A percentile compares a stretch with the other conserved stretches of the same genome.
Conservation (phyloP, 2,113 vertebrate genomes). For the Myanophis thanlyinensis region DNA sequence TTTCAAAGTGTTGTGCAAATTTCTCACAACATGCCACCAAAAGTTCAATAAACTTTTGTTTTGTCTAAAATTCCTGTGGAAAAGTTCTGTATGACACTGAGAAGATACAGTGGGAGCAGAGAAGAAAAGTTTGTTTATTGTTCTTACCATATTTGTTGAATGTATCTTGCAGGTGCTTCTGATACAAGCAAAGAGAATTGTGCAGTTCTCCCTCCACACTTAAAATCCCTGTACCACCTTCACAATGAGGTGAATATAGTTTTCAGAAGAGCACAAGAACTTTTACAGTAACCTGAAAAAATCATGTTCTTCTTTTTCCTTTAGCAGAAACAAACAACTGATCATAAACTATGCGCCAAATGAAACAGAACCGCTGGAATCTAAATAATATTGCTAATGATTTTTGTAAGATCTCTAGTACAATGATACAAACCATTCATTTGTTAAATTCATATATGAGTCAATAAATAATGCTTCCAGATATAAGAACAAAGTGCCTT, state of each 20-base stretch:
- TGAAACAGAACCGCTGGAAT: not conserved
- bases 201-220: not conserved
- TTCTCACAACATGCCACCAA: not conserved
- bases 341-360: not conserved
- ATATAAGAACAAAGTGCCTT: not conserved
- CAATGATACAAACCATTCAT: not conserved
- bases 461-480: accelerated
- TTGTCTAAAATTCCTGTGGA: not conserved
- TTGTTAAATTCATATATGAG: not conserved
- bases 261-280: not conserved
- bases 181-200: not conserved
- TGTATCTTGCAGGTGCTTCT: not conserved
- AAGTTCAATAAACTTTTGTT: not conserved
- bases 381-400: not conserved
- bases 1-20: not conserved
- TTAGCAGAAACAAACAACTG: not conserved
- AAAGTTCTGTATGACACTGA: not conserved
- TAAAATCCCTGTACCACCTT: not conserved
- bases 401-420: not conserved
- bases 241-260: not conserved
- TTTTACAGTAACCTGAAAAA: not conserved
- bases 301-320: not conserved
- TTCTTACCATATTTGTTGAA: not conserved
- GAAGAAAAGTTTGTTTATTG: not conserved
- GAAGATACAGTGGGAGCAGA: not conserved